Percentiles rank a stretch among this genome's conserved stretches.
phyloP scores from a whole-genome alignment of 2,797 vertebrate genomes.

The Silurus aristotelis region DNA sequence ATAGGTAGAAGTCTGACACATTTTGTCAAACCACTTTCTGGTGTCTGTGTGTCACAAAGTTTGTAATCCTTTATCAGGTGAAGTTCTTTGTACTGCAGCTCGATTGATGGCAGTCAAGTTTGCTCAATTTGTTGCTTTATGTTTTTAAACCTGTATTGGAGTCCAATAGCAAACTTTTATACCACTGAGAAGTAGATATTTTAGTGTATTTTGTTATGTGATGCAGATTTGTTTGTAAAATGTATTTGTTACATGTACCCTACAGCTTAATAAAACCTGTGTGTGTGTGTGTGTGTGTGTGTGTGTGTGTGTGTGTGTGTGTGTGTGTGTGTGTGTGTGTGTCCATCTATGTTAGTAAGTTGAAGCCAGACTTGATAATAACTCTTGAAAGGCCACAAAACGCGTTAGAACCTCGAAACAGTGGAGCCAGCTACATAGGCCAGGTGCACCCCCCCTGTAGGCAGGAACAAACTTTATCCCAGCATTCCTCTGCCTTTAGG shows the following conservation, averaged over 20 bases:
- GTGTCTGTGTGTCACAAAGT: conserved; percentile 1
- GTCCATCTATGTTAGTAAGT: conserved; percentile 27
- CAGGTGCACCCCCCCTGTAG: not conserved
- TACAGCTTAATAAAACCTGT: too few relatives aligned
- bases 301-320: conserved; percentile 22
- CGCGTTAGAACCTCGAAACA: conserved; percentile 15
- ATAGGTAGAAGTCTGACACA: not conserved
- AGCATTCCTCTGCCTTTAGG: not conserved
- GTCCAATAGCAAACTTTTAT: not conserved
- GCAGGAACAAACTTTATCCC: not conserved
- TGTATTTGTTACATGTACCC: too few relatives aligned
- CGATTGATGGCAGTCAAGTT: not conserved
- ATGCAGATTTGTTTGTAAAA: too few relatives aligned
- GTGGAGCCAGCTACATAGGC: conserved; percentile 17
- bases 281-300: not conserved
- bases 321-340: conserved; percentile 25
- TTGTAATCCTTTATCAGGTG: not conserved
- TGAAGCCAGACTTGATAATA: conserved; percentile 36
- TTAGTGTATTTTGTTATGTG: not conserved
- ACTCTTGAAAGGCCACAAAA: conserved; percentile 38
- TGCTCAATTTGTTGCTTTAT: not conserved
- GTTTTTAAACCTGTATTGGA: not conserved
- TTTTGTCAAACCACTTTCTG: not conserved
- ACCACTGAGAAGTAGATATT: not conserved
- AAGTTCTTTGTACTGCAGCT: not conserved